A percentile compares a stretch with the other conserved stretches of the same genome.
phyloP scores from a whole-genome alignment of 2,113 vertebrate genomes.

The Tylochromis polylepis region DNA sequence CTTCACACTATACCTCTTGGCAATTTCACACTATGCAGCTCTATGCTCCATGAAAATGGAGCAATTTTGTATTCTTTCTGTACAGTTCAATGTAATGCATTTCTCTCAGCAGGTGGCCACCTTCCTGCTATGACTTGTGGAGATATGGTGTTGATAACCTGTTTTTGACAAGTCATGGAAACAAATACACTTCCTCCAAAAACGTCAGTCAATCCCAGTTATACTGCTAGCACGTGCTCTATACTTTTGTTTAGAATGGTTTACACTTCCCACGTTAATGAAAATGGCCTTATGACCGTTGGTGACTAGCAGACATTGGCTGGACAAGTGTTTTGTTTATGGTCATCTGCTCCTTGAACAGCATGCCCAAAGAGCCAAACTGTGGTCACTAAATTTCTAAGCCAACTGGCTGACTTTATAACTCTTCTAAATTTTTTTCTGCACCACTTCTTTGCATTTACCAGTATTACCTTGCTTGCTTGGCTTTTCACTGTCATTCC shows the following conservation, averaged over 20 bases:
- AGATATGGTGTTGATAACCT: background rate
- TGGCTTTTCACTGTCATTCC: background rate
- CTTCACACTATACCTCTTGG: constrained; percentile 1
- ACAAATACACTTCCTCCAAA: background rate
- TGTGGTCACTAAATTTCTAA: background rate
- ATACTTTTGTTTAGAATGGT: background rate
- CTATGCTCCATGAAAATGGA: background rate
- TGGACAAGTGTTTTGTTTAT: background rate
- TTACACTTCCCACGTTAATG: background rate
- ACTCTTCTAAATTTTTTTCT: background rate
- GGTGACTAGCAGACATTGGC: background rate
- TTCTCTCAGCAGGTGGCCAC: background rate
- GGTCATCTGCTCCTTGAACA: background rate
- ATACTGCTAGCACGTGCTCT: background rate
- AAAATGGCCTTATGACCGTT: background rate
- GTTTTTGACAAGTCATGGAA: background rate
- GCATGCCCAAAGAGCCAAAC: background rate
- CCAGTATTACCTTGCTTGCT: background rate
- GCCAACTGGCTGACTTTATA: background rate
- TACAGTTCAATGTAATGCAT: background rate
- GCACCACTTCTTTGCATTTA: background rate
- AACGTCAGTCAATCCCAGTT: background rate
- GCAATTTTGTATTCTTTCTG: background rate
- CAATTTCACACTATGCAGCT: constrained; percentile 20
- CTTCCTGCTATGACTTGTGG: background rate